phyloP scores from a whole-genome alignment of 2,113 vertebrate species.

The Raphicerus campestris region DNA sequence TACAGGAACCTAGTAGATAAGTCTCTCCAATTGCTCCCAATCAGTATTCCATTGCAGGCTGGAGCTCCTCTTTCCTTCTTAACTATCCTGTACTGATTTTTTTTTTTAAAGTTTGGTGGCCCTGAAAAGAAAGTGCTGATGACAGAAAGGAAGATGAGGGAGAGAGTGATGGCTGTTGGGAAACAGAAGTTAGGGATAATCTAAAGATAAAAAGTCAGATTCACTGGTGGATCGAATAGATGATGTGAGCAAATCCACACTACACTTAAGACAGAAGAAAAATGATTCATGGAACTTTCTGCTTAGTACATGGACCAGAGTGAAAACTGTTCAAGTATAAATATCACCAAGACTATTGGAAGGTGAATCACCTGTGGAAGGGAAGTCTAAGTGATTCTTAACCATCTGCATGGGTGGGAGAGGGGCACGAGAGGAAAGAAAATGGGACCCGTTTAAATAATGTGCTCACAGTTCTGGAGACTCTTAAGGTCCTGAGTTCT shows the following conservation, averaged over 20 bases:
- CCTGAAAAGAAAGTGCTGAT: neutral
- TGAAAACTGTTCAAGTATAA: neutral
- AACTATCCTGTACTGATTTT: too few species aligned
- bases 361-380: too few species aligned
- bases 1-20: too few species aligned
- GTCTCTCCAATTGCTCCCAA: too few species aligned
- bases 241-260: neutral
- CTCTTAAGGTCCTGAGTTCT: neutral
- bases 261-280: neutral
- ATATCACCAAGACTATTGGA: neutral
- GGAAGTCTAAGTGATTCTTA: neutral
- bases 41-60: too few species aligned
- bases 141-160: neutral
- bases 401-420: neutral
- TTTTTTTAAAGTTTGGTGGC: neutral
- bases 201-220: neutral
- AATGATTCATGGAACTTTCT: neutral
- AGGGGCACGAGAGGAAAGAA: neutral
- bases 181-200: neutral
- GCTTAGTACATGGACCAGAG: too few species aligned
- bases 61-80: too few species aligned
- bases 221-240: neutral
- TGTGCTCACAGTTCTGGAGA: neutral
- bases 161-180: neutral
- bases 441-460: neutral